These are phyloP conservation scores for Sebastes matsubarae DNA, from an alignment of 2,797 vertebrate species.

Conservation along the genomic window DNA sequence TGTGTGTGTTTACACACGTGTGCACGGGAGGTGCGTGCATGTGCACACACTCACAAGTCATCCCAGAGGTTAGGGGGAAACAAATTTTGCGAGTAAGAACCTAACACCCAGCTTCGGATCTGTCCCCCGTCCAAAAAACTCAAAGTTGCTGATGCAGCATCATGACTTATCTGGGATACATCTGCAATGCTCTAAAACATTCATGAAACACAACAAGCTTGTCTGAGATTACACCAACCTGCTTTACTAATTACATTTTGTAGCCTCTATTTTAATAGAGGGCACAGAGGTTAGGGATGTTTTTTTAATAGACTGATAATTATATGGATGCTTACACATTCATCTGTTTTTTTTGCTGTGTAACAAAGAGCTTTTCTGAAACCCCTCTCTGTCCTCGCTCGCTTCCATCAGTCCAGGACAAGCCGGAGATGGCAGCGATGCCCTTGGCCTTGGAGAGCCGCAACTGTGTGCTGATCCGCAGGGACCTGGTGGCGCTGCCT, in stretches of 20 bases:
- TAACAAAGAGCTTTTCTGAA: slow-evolving; percentile 9
- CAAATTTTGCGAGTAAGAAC: slow-evolving; percentile 49
- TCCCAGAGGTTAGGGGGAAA: slow-evolving; percentile 39
- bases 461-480: slow-evolving; percentile 95
- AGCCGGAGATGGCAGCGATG: slow-evolving; percentile 86
- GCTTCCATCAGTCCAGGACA: slow-evolving; percentile 86
- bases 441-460: slow-evolving; percentile 92
- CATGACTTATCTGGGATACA: slow-evolving; percentile 63
- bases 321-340: neutral
- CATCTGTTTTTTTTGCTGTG: neutral
- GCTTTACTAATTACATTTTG: slow-evolving; percentile 27
- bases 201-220: slow-evolving; percentile 63
- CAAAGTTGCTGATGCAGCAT: slow-evolving; percentile 63
- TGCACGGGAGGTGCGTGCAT: neutral
- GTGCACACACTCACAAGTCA: slow-evolving; percentile 6
- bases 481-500: slow-evolving; percentile 95
- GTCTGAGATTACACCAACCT: slow-evolving; percentile 49
- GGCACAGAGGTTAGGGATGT: neutral
- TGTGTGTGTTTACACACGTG: neutral
- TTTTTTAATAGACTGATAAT: neutral
- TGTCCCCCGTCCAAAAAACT: slow-evolving; percentile 51
- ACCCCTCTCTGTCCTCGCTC: slow-evolving; percentile 1
- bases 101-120: slow-evolving; percentile 43
- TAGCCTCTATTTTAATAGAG: slow-evolving; percentile 3
- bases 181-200: slow-evolving; percentile 70